Percentiles rank a stretch among this genome's conserved stretches.
Conservation (phyloP, 2,888 invertebrate genomes). For the Metellina segmentata region DNA sequence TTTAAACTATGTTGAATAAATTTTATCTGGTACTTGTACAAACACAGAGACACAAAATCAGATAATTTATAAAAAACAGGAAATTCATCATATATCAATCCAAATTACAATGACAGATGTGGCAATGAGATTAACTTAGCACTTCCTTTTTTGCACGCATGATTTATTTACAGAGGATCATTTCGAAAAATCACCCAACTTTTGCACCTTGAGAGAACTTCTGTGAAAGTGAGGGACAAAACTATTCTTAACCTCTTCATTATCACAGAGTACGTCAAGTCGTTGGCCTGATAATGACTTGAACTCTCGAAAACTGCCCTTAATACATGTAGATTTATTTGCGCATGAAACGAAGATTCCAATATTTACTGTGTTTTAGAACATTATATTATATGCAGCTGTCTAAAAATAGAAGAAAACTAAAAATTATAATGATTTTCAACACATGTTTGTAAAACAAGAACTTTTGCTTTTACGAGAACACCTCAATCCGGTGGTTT, state of each 20-base stretch:
- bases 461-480: too few relatives aligned
- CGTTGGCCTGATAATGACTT: neutral
- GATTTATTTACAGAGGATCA: neutral
- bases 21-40: too few relatives aligned
- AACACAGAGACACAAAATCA: too few relatives aligned
- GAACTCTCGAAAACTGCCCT: neutral
- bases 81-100: too few relatives aligned
- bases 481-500: too few relatives aligned
- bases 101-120: too few relatives aligned
- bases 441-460: too few relatives aligned
- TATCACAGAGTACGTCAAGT: neutral
- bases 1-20: too few relatives aligned
- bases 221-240: constrained; percentile 7
- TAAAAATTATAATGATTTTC: too few relatives aligned
- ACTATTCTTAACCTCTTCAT: neutral
- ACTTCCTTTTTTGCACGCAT: neutral
- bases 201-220: neutral
- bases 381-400: neutral
- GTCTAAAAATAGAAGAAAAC: neutral
- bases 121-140: neutral
- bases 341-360: neutral
- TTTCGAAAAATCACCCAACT: neutral
- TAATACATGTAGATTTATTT: neutral
- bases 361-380: neutral
- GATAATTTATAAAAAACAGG: too few relatives aligned